phyloP scores from a whole-genome alignment of 2,113 vertebrate genomes.

The Podarcis cretensis region DNA sequence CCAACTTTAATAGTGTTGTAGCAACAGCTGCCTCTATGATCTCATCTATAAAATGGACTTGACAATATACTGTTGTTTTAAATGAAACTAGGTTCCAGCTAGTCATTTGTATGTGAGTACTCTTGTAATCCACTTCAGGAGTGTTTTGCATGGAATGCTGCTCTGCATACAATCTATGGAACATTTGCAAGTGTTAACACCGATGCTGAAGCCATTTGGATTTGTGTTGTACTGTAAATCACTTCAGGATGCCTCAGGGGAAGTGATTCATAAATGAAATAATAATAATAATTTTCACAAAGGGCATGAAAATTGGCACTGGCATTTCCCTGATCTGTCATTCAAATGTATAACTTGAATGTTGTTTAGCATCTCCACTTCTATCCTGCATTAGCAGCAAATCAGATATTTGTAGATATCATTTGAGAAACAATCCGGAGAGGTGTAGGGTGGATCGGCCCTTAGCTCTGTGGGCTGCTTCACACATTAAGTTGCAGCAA shows the following conservation, averaged over 20 bases:
- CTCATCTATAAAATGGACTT: slow-evolving; percentile 1
- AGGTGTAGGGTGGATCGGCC: no score
- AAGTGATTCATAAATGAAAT: no score
- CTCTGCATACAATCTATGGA: not conserved
- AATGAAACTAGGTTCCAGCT: not conserved
- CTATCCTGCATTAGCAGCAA: not conserved
- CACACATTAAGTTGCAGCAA: not conserved
- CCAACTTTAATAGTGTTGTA: not conserved
- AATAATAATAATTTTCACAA: not conserved
- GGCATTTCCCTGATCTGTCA: not conserved
- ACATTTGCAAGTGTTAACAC: not conserved
- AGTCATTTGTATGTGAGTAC: not conserved
- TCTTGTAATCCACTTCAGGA: not conserved
- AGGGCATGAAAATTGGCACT: not conserved
- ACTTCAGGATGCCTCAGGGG: no score
- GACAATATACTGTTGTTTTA: not conserved
- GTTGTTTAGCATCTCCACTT: not conserved
- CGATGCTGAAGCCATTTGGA: not conserved
- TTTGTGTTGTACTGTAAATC: not conserved
- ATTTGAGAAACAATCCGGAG: not conserved
- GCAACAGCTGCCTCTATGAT: not conserved
- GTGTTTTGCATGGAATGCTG: not conserved
- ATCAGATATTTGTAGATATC: not conserved
- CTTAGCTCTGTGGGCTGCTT: not conserved
- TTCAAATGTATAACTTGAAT: not conserved